Percentiles rank a stretch among this genome's conserved stretches.
Evolutionary conservation across 2,797 vertebrate genomes (phyloP).

Genomic region (Zalophus californianus): DNA sequence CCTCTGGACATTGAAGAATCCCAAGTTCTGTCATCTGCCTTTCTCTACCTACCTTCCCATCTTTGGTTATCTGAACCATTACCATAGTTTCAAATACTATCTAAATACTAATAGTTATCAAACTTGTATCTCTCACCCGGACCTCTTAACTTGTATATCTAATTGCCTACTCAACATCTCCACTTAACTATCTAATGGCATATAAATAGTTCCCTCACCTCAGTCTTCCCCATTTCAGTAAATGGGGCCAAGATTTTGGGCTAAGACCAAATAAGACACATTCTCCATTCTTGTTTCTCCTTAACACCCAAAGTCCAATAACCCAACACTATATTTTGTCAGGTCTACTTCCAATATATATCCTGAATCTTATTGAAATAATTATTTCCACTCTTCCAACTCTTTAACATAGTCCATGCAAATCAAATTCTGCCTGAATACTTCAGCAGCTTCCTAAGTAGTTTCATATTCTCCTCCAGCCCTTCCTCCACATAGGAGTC

Average conservation of each 20-base stretch:
- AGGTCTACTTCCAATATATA: constrained; percentile 11
- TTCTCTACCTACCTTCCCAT: background rate
- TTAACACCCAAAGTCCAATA: background rate
- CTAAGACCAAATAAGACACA: background rate
- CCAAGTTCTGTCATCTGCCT: background rate
- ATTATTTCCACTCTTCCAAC: background rate
- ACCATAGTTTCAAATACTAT: background rate
- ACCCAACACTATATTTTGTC: background rate
- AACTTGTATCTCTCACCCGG: background rate
- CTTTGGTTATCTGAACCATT: background rate
- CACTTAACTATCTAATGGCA: background rate
- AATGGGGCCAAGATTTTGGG: background rate
- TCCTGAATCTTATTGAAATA: background rate
- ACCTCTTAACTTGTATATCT: background rate
- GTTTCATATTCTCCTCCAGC: background rate
- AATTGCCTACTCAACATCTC: background rate
- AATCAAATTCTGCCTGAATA: background rate
- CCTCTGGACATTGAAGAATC: background rate
- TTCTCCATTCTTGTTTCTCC: background rate
- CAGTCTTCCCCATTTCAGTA: background rate
- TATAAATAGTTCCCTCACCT: background rate
- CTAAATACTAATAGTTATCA: background rate
- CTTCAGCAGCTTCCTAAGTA: background rate
- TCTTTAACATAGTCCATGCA: background rate
- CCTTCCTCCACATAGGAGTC: background rate